Evolutionary conservation across 2,888 invertebrate genomes (phyloP), one percentile per base, ranked within the genome.

Genomic region (Tuta absoluta): DNA sequence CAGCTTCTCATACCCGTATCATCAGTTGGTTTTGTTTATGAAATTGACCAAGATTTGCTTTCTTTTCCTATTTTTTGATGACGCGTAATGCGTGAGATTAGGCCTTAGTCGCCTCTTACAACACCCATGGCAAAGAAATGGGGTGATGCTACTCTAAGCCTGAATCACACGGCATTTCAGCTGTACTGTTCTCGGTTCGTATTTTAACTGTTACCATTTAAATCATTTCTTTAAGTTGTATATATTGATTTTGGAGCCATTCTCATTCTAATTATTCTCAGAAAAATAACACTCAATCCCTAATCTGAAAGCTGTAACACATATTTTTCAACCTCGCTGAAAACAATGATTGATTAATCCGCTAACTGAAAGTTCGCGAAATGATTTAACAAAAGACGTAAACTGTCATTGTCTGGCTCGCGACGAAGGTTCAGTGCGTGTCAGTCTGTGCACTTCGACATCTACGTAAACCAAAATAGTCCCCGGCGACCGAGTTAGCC

Each of bases 391-490:
- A n/a, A 48, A 57, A 57, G 45, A 56, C 56, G 56, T 56, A 37
- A 72, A 75, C 75, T 73, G 72, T 79, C 75, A 77, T 80, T 79
- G 75, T 72, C 71, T 72, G 66, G 45, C 41, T 63, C 66, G 67
- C 67, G 72, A 70, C 84, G 87, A 89, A 89, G 89, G 89, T 89
- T 87, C 83, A 76, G 74, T 76, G 68, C 79, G 78, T 82, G 85
- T 85, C 85, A 84, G 77, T 75, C 74, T 79, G 80, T 89, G 90
- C 89, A 91, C 89, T 90, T 89, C 90, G 89, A 89, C 88, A 87
- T 89, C 87, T 89, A 86, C 85, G 85, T 87, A 89, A 89, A 90
- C 91, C 75, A 91, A 91, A 91, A 91, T 91, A 91, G 91, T 91
- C 86, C 89, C 87, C 88, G 87, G 91, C 90, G 91, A 89, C 90